These are phyloP conservation scores for Spilosoma lubricipeda DNA, from an alignment of 2,888 invertebrate genomes.

Conservation along the genomic window DNA sequence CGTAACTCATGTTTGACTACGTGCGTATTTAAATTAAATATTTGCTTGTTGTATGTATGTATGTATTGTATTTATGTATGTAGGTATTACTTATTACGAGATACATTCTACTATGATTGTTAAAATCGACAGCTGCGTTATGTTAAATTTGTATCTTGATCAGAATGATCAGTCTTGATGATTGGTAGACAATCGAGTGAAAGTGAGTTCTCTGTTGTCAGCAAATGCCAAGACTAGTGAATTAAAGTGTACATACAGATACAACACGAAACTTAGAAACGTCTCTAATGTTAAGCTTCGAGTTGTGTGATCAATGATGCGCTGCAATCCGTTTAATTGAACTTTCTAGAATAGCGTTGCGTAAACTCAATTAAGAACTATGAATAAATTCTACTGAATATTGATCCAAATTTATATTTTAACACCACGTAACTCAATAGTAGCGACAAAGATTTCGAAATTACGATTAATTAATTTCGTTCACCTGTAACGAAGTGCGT, in stretches of 20 bases:
- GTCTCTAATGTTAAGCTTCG: neutral
- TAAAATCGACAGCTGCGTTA: neutral
- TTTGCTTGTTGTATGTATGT: no score
- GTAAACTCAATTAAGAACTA: neutral
- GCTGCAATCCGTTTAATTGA: neutral
- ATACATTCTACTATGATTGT: no score
- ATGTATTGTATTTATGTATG: no score
- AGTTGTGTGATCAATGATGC: neutral
- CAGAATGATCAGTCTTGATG: no score
- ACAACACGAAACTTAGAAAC: no score
- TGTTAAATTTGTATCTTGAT: no score
- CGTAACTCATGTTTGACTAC: no score
- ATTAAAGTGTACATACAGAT: no score
- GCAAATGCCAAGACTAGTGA: no score
- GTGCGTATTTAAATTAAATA: no score
- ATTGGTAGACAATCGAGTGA: no score
- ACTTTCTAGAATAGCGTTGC: neutral
- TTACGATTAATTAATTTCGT: constrained; percentile 47
- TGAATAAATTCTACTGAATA: neutral
- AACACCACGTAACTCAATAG: constrained; percentile 24
- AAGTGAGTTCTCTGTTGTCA: no score
- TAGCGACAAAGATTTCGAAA: constrained; percentile 40
- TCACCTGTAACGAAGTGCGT: constrained; percentile 24
- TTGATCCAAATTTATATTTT: neutral
- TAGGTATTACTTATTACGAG: neutral